A percentile compares a stretch with the other conserved stretches of the same genome.
Conservation (phyloP, 2,888 invertebrate genomes). For the Enchytraeus crypticus region DNA sequence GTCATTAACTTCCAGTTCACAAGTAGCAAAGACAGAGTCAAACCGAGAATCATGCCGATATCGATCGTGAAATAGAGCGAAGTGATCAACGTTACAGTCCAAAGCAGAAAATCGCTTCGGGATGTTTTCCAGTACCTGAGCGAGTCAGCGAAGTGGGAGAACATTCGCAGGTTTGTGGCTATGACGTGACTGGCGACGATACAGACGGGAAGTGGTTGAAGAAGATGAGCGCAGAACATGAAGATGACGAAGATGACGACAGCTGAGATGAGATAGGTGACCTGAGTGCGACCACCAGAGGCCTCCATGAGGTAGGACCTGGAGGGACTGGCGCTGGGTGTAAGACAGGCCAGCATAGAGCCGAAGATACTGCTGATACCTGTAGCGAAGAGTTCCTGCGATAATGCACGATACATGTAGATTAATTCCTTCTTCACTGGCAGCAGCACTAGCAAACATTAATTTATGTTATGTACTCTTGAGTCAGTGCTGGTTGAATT, state of each 20-base stretch:
- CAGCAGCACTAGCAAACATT: too few relatives aligned
- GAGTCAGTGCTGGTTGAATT: too few relatives aligned
- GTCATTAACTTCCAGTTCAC: conserved; percentile 39
- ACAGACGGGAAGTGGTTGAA: conserved; percentile 39
- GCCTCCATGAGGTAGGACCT: conserved; percentile 39
- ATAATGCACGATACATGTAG: too few relatives aligned
- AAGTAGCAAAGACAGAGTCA: conserved; percentile 36
- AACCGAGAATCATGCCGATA: conserved; percentile 39
- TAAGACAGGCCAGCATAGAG: conserved; percentile 48
- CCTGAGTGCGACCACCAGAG: conserved; percentile 40
- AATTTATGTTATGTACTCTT: too few relatives aligned
- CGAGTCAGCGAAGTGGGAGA: conserved; percentile 62
- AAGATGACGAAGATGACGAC: conserved; percentile 37
- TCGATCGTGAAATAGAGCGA: conserved; percentile 41
- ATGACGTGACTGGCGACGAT: conserved; percentile 49
- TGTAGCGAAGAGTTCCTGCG: conserved; percentile 49
- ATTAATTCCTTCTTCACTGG: too few relatives aligned
- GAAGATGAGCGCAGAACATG: conserved; percentile 36
- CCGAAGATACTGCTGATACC: conserved; percentile 45
- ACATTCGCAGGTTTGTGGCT: conserved; percentile 48
- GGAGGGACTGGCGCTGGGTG: conserved; percentile 45
- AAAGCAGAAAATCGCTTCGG: conserved; percentile 62
- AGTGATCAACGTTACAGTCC: conserved; percentile 36
- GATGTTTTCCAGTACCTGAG: conserved; percentile 63
- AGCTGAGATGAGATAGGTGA: conserved; percentile 36